Conservation (phyloP, 2,113 vertebrate species). For the Addax nasomaculatus region DNA sequence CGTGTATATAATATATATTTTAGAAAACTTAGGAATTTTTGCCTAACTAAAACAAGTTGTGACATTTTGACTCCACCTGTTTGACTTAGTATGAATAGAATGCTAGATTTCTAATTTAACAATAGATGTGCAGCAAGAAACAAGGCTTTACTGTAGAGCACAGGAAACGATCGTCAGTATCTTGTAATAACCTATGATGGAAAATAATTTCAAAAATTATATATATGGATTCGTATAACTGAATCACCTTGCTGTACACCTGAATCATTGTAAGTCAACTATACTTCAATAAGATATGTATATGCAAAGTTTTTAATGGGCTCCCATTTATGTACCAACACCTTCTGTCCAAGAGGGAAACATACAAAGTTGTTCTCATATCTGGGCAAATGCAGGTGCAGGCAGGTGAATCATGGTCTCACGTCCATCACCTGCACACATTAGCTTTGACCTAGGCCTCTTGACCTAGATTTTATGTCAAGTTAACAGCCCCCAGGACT, state of each 20-base stretch:
- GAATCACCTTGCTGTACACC: neutral
- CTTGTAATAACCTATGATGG: neutral
- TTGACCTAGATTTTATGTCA: neutral
- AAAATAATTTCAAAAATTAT: neutral
- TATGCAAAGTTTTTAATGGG: neutral
- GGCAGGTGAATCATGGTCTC: neutral
- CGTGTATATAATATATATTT: neutral
- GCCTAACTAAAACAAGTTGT: neutral
- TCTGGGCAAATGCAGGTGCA: neutral
- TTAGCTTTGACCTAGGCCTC: neutral
- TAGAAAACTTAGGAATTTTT: neutral
- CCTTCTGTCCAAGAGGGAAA: neutral
- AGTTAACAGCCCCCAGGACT: neutral
- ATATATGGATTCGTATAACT: neutral
- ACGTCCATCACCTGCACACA: accelerated
- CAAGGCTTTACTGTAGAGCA: neutral
- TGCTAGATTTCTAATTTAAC: neutral
- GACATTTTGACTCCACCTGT: neutral
- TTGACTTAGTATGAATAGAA: neutral
- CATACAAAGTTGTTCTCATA: neutral
- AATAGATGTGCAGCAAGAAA: neutral
- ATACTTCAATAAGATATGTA: neutral
- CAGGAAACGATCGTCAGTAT: accelerated
- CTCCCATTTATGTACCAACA: neutral
- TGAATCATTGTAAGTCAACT: neutral